Conservation (phyloP, 1,140 invertebrate species). For the Leptoteleia sp. region DNA sequence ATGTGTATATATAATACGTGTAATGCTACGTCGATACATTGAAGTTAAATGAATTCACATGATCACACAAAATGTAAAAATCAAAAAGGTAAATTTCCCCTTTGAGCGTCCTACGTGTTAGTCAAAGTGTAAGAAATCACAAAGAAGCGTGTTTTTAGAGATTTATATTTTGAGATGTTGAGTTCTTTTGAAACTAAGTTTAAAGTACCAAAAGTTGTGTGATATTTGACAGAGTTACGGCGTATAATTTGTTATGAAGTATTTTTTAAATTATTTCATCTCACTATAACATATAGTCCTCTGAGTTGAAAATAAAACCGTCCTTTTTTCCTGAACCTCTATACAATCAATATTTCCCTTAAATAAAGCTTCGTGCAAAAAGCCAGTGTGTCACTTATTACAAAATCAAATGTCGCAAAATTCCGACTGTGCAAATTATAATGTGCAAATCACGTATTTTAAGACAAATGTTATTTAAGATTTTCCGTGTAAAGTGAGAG, state of each 20-base stretch:
- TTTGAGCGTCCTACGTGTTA: constrained; percentile 33
- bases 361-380: constrained; percentile 46
- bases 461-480: constrained; percentile 65
- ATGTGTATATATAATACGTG: constrained; percentile 58
- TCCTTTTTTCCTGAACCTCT: constrained; percentile 55
- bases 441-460: constrained; percentile 66
- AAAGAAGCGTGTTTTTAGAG: constrained; percentile 17
- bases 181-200: constrained; percentile 31
- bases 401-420: constrained; percentile 61
- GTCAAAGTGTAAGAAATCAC: constrained; percentile 22
- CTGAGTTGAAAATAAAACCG: constrained; percentile 51
- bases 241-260: constrained; percentile 34
- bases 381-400: constrained; percentile 58
- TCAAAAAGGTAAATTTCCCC: constrained; percentile 43
- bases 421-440: constrained; percentile 62
- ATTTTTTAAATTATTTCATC: constrained; percentile 42
- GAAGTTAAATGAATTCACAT: constrained; percentile 23
- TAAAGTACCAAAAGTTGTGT: constrained; percentile 48
- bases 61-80: constrained; percentile 56
- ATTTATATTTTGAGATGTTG: constrained; percentile 35
- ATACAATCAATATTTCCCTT: constrained; percentile 56
- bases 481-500: constrained; percentile 63
- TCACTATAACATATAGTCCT: constrained; percentile 26
- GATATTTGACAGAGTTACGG: constrained; percentile 39
- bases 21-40: constrained; percentile 51